These are phyloP conservation scores for Choristoneura fumiferana DNA, from an alignment of 1,140 invertebrate species.

Conservation along the genomic window DNA sequence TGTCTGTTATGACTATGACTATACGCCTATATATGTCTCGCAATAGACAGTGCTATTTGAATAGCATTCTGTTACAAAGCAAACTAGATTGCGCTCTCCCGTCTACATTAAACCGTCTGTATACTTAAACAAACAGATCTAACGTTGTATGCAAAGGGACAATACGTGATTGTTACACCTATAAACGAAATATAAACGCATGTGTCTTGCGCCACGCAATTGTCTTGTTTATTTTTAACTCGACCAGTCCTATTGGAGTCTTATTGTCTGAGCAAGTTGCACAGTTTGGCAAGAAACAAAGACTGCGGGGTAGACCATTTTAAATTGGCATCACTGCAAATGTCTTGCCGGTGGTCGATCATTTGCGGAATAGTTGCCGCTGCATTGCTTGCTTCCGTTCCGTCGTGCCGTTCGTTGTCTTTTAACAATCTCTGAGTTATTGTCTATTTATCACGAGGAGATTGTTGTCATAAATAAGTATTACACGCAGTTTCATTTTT, in stretches of 20 bases:
- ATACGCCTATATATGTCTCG: no score
- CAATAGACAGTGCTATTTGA: neutral
- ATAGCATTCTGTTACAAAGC: slow-evolving; percentile 15
- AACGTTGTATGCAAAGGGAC: slow-evolving; percentile 24
- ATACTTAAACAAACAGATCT: slow-evolving; percentile 13
- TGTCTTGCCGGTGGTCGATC: slow-evolving; percentile 46
- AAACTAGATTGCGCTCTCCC: neutral
- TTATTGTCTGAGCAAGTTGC: slow-evolving; percentile 23
- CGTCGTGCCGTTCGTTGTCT: no score
- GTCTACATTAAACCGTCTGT: slow-evolving; percentile 5
- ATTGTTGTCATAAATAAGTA: neutral
- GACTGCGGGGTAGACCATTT: slow-evolving; percentile 47
- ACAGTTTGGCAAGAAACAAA: slow-evolving; percentile 27
- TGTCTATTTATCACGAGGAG: neutral
- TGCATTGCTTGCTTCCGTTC: slow-evolving; percentile 41
- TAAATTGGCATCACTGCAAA: slow-evolving; percentile 56
- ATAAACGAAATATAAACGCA: slow-evolving; percentile 37
- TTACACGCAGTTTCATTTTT: neutral
- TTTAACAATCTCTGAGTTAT: neutral
- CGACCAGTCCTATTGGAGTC: slow-evolving; percentile 33
- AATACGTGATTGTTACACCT: slow-evolving; percentile 46
- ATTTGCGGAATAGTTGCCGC: slow-evolving; percentile 44
- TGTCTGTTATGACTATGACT: neutral
- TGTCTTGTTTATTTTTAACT: slow-evolving; percentile 68
- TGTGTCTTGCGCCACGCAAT: slow-evolving; percentile 50